These are phyloP conservation scores for Anabacerthia variegaticeps DNA, from an alignment of 2,797 vertebrate genomes.

Conservation along the genomic window DNA sequence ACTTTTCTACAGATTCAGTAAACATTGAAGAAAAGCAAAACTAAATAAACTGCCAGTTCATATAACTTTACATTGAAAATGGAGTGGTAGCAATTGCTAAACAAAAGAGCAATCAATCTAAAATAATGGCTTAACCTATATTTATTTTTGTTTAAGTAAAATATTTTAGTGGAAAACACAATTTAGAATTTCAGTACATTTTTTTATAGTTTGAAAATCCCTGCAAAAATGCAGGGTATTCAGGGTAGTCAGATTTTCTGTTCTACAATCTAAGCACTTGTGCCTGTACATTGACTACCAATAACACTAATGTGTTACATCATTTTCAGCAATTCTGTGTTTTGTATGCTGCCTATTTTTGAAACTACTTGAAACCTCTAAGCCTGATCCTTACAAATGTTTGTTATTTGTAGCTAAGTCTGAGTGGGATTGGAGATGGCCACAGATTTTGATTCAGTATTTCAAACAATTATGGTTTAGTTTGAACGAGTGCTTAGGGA, in stretches of 20 bases:
- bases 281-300: not conserved
- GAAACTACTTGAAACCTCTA: not conserved
- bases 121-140: not conserved
- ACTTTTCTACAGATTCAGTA: not conserved
- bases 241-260: not conserved
- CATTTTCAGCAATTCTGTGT: not conserved
- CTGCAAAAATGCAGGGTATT: not conserved
- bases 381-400: not conserved
- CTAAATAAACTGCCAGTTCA: not conserved
- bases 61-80: not conserved
- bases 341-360: not conserved
- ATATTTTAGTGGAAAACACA: not conserved
- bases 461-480: not conserved
- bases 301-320: not conserved
- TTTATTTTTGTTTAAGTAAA: not conserved
- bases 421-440: not conserved
- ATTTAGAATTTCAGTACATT: not conserved
- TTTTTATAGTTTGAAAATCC: not conserved
- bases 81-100: not conserved
- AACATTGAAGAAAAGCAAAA: not conserved
- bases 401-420: not conserved
- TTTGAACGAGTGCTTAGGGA: not conserved
- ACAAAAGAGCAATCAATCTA: not conserved
- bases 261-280: not conserved
- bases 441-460: not conserved